phyloP scores from a whole-genome alignment of 2,888 invertebrate species.

The Lypha dubia region DNA sequence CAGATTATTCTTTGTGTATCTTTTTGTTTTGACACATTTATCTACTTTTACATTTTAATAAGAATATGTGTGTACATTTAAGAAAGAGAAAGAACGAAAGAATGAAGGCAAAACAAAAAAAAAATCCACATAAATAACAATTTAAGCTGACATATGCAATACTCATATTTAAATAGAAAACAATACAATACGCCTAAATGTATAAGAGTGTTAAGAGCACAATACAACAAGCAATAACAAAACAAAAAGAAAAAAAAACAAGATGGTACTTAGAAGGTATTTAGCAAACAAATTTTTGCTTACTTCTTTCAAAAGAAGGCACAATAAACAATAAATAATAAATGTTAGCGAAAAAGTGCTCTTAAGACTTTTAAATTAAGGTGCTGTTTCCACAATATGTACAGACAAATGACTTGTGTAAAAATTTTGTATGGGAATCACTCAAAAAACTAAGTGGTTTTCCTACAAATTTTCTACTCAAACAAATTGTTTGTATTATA shows the following conservation, averaged over 20 bases:
- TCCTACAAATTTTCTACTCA: too few species aligned
- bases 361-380: too few species aligned
- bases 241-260: constrained; percentile 31
- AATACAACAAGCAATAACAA: constrained; percentile 31
- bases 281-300: constrained; percentile 28
- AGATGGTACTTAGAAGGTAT: constrained; percentile 58
- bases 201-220: constrained; percentile 55
- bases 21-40: constrained; percentile 67
- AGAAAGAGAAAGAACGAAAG: background rate
- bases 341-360: constrained; percentile 26
- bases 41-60: constrained; percentile 59
- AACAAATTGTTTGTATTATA: too few species aligned
- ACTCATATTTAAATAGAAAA: constrained; percentile 63
- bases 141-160: constrained; percentile 72
- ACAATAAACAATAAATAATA: constrained; percentile 55
- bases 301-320: constrained; percentile 16
- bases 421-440: too few species aligned
- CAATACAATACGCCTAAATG: constrained; percentile 65
- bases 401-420: too few species aligned
- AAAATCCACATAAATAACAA: constrained; percentile 69
- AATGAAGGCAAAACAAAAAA: too few species aligned
- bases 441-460: too few species aligned
- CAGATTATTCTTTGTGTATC: constrained; percentile 22
- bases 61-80: constrained; percentile 6
- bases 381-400: too few species aligned